Evolutionary conservation across 2,113 vertebrate species (phyloP).

Genomic region (Aspiorhynchus laticeps): DNA sequence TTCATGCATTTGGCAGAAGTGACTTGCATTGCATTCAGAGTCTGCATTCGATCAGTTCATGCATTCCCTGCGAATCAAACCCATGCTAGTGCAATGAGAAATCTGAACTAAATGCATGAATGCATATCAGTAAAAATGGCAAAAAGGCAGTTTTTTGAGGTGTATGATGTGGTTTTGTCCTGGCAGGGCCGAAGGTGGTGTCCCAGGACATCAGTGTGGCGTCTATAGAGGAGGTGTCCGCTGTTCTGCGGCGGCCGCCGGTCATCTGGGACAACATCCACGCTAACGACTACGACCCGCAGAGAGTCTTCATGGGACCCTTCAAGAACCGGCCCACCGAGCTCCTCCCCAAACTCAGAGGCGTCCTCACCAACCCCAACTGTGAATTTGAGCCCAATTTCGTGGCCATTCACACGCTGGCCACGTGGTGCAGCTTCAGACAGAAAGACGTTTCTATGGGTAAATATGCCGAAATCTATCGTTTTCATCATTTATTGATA

Average conservation of each 20-base stretch:
- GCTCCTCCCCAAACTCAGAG: conserved; percentile 90
- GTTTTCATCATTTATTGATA: not conserved
- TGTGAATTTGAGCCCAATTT: conserved; percentile 99
- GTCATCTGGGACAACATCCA: conserved; percentile 99
- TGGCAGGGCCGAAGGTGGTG: conserved; percentile 95
- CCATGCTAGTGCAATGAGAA: not conserved
- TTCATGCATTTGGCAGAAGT: not conserved
- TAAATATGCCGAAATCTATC: conserved; percentile 70
- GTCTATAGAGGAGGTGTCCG: conserved; percentile 94
- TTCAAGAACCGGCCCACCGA: conserved; percentile 94
- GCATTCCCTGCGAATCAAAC: not conserved
- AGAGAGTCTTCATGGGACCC: conserved; percentile 93
- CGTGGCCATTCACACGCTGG: conserved; percentile 93
- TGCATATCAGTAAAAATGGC: not conserved
- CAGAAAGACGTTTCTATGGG: conserved; percentile 91
- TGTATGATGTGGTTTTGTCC: not conserved
- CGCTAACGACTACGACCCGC: conserved; percentile 98
- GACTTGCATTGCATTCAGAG: not conserved
- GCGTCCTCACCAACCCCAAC: conserved; percentile 97
- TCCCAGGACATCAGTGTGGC: conserved; percentile 96
- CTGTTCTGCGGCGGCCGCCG: conserved; percentile 90
- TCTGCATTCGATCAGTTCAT: not conserved
- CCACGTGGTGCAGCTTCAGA: conserved; percentile 89
- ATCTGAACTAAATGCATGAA: not conserved
- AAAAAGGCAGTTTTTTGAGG: not conserved